These are phyloP conservation scores for Microtus oregoni DNA, from an alignment of 2,113 vertebrate genomes.

Conservation along the genomic window DNA sequence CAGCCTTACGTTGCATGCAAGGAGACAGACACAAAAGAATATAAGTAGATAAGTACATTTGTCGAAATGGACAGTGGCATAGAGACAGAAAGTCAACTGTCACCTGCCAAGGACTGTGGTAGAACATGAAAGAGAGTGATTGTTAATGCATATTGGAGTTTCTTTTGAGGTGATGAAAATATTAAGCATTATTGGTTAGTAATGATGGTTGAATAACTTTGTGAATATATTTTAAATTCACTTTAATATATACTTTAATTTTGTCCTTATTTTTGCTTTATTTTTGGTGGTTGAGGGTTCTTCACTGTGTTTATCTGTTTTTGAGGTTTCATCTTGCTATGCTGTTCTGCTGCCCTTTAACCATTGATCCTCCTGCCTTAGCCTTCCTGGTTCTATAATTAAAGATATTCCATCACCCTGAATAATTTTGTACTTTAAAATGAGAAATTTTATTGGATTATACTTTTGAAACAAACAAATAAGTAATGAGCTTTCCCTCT, in stretches of 20 bases:
- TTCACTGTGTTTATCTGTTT: background rate
- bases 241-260: background rate
- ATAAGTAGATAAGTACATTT: background rate
- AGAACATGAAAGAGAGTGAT: background rate
- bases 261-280: background rate
- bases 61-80: background rate
- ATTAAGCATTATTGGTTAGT: background rate
- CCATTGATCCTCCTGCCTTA: background rate
- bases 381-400: background rate
- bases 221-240: conserved; percentile 5
- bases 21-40: background rate
- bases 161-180: background rate
- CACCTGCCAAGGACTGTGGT: background rate
- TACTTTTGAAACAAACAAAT: background rate
- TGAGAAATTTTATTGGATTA: background rate
- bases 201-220: background rate
- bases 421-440: background rate
- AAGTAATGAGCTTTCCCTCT: background rate
- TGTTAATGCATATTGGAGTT: background rate
- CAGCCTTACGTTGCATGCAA: background rate
- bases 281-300: background rate
- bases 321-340: background rate
- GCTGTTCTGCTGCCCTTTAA: background rate
- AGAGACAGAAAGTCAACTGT: background rate
- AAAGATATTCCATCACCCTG: background rate